Base-by-base conservation (phyloP, 2,888 invertebrate genomes). In the Ochropleura leucogaster region DNA sequence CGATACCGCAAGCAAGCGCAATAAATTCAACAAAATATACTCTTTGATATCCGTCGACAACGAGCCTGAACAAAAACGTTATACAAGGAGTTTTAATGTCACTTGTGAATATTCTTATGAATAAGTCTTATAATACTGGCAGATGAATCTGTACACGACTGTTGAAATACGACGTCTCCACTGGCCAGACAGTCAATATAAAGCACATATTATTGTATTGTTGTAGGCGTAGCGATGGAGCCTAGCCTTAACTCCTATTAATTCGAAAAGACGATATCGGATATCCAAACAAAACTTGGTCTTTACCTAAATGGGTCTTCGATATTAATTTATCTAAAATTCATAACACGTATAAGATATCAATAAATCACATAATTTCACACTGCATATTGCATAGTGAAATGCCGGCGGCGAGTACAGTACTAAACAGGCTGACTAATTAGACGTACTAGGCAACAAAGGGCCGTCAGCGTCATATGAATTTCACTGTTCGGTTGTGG, bases 361-460 rank as follows among this genome's bases (percentile, higher is more conserved):
- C 90, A 90, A 93, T 93, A 93, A 93, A 95, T 94, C 93, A 93
- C 86, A 92, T 88, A 91, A 94, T 95, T 94, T 94, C 94, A 94
- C 92, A 94, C 93, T 90, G 92, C 89, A 88, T 90, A 88, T 89
- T 90, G 90, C 92, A 88, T 90, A 90, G 91, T 91, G 89, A 93
- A 93, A 91, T 88, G 93, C 95, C 93, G 87, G 92, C 90, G 94
- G 95, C 95, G 89, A 90, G 92, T 91, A 92, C 91, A 92, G 92
- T 90, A 93, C 95, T 96, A 95, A 96, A 94, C 94, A 94, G 95
- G 90, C 94, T 95, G 95, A 96, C 96, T 96, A 96, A 96, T 96
- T 96, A 96, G 96, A 94, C 92, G 94, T 94, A 94, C 95, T 94
- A 93, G 91, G 92, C 94, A 95, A 96, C 95, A 95, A 95, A 95